phyloP scores from a whole-genome alignment of 2,888 invertebrate genomes.

The Axea sp. region DNA sequence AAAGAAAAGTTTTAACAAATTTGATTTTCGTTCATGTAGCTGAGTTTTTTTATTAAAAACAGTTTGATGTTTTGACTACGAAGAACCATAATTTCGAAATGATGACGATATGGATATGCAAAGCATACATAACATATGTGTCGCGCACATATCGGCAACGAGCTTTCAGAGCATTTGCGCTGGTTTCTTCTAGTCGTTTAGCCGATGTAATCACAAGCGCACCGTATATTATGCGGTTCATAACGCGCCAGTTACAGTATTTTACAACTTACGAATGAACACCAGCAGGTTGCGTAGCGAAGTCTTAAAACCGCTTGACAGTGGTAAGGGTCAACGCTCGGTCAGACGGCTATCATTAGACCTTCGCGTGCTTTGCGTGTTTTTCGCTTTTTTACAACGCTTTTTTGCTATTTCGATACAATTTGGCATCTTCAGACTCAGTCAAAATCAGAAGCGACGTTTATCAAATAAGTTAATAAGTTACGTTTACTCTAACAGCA shows the following conservation, averaged over 20 bases:
- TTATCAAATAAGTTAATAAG: slow-evolving; percentile 48
- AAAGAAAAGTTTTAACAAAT: too few species aligned
- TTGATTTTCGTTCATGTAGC: too few species aligned
- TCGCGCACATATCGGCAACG: slow-evolving; percentile 46
- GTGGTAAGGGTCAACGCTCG: slow-evolving; percentile 63
- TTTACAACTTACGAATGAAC: slow-evolving; percentile 69
- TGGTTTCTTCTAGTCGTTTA: slow-evolving; percentile 66
- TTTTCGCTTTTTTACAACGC: slow-evolving; percentile 9
- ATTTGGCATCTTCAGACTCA: slow-evolving; percentile 16
- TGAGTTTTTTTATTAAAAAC: too few species aligned
- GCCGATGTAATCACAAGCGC: slow-evolving; percentile 70
- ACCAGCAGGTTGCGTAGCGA: slow-evolving; percentile 71
- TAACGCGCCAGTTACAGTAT: slow-evolving; percentile 66
- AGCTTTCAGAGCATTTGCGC: slow-evolving; percentile 58
- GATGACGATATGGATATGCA: slow-evolving; percentile 54
- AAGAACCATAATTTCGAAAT: slow-evolving; percentile 42
- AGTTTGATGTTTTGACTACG: slow-evolving; percentile 36
- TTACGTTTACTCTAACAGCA: slow-evolving; percentile 19
- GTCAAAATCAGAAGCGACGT: slow-evolving; percentile 26
- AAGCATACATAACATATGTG: slow-evolving; percentile 45
- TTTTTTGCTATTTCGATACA: slow-evolving; percentile 30
- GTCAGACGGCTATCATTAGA: slow-evolving; percentile 25
- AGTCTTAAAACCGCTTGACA: slow-evolving; percentile 41
- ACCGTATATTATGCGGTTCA: slow-evolving; percentile 74
- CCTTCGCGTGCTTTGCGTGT: slow-evolving; percentile 22